Evolutionary conservation across 2,113 vertebrate species (phyloP), one percentile per base, ranked within the genome.

Genomic region (Crypturellus undulatus): DNA sequence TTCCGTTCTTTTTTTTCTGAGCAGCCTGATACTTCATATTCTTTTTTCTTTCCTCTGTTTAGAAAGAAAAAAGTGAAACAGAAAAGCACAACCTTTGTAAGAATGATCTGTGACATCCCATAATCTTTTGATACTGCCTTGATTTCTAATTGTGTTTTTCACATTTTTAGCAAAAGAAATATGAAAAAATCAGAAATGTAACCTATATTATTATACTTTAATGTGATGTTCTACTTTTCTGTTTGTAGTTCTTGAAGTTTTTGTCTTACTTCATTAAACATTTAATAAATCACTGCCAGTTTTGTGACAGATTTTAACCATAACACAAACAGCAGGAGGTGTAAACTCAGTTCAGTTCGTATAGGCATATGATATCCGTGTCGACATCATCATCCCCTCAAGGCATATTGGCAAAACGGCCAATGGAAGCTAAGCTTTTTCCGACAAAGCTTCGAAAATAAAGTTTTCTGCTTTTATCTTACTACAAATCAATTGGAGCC

Each of bases 401-500:
- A 98, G 99, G 99, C 98, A 98, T 99, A 99, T 99, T 99, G 99
- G 98, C 98, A 98, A 98, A 99, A 99, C 94, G 97, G 98, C 99
- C 99, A 99, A 99, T 99, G 98, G 99, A 99, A 99, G 98, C 98
- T 98, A 99, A 99, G 99, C 98, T 99, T 99, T 99, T 99, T 99
- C 99, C 98, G 98, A 99, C 99, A 99, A 99, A 99, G 99, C 99
- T 99, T 99, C 98, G 98, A 99, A 99, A 99, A 99, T 99, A 99
- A 99, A 99, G 99, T 99, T 99, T 99, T 98, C 99, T 99, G 98
- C 99, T 99, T 99, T 99, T 99, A 99, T 99, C 99, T 99, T 98
- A 96, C 99, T 98, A 98, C 98, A 99, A 99, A 99, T 99, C 99
- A 99, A 99, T 99, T 99, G 99, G 98, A 99, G 97, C 99, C 99